Evolutionary conservation across 2,113 vertebrate species (phyloP).

Genomic region (Bubo blakistoni): DNA sequence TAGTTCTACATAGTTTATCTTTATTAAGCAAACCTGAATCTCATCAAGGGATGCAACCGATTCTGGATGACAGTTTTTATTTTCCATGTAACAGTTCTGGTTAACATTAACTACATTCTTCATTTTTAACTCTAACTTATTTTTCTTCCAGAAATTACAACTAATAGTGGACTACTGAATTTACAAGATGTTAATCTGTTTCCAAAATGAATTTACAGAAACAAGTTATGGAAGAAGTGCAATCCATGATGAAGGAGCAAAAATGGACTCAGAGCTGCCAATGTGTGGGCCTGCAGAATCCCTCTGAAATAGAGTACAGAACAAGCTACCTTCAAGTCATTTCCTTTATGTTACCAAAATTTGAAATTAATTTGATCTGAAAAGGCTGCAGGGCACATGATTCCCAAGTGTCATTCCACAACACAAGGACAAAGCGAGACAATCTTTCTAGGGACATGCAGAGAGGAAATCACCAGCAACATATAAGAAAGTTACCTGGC

Average conservation of each 20-base stretch:
- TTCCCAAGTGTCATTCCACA: neutral
- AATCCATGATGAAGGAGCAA: neutral
- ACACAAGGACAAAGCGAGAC: neutral
- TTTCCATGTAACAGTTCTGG: neutral
- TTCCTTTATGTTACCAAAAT: neutral
- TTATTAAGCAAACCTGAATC: neutral
- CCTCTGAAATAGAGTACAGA: neutral
- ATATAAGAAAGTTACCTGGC: neutral
- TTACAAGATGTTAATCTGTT: neutral
- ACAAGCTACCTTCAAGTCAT: neutral
- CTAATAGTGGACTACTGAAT: neutral
- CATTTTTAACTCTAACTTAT: neutral
- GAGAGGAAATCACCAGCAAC: neutral
- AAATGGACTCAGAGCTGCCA: neutral
- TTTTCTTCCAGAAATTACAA: neutral
- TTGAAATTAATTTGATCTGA: neutral
- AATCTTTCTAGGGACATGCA: rapidly evolving
- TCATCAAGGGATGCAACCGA: neutral
- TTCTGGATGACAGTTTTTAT: neutral
- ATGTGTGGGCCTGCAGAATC: neutral
- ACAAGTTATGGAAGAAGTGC: neutral
- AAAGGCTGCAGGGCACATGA: neutral
- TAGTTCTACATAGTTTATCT: neutral
- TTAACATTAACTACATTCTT: neutral
- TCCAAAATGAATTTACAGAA: neutral